Evolutionary conservation across 1,140 invertebrate genomes (phyloP).

Genomic region (Scaptomyza pallida): DNA sequence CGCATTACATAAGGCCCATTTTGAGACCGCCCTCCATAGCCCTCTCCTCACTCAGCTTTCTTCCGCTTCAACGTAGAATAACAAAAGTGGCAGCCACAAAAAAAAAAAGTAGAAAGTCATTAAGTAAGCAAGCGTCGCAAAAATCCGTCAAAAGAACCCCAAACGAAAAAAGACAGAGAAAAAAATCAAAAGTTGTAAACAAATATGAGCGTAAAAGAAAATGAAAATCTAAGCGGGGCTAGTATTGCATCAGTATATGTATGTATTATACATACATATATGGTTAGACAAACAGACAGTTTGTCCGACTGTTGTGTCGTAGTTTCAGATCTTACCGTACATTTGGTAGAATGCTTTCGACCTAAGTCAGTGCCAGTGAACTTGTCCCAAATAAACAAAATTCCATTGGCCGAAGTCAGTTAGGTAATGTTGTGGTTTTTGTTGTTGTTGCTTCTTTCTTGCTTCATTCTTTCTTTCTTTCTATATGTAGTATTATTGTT

Average conservation of each 20-base stretch:
- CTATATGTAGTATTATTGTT: too few species aligned
- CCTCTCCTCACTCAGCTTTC: slow-evolving; percentile 7
- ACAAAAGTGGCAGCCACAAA: slow-evolving; percentile 40
- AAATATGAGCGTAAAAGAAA: slow-evolving; percentile 73
- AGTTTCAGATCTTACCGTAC: slow-evolving; percentile 18
- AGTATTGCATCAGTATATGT: slow-evolving; percentile 30
- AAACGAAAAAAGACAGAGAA: slow-evolving; percentile 13
- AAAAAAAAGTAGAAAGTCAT: slow-evolving; percentile 58
- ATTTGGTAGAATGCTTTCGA: slow-evolving; percentile 28
- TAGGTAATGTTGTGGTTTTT: slow-evolving; percentile 45
- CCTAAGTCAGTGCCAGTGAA: slow-evolving; percentile 47
- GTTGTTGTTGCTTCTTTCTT: slow-evolving; percentile 4
- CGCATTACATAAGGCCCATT: slow-evolving; percentile 57
- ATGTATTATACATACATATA: too few species aligned
- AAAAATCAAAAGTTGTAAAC: slow-evolving; percentile 61
- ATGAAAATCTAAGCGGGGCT: slow-evolving; percentile 56
- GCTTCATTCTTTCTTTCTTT: slow-evolving; percentile 26
- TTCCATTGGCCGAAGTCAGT: slow-evolving; percentile 61
- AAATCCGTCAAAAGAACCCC: slow-evolving; percentile 50
- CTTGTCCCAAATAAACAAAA: slow-evolving; percentile 80
- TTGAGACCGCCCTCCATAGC: too few species aligned
- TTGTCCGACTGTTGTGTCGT: neutral
- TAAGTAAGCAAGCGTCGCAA: slow-evolving; percentile 53
- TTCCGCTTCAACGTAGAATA: slow-evolving; percentile 46
- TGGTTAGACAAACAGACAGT: slow-evolving; percentile 1